Evolutionary conservation across 2,888 invertebrate species (phyloP), one percentile per base, ranked within the genome.

Genomic region (Trypoxylon attenuatum): DNA sequence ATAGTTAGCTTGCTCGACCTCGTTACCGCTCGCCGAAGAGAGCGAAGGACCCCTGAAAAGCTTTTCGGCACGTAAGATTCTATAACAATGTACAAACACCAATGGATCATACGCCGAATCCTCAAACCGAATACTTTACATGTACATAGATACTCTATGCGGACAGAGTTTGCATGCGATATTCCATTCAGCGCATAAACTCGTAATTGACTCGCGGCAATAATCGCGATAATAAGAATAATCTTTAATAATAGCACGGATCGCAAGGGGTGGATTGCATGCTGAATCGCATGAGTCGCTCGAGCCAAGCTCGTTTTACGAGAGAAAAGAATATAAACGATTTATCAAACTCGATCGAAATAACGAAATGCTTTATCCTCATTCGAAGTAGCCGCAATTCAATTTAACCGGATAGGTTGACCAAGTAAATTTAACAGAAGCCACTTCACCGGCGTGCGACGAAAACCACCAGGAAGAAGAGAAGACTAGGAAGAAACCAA

Each of bases 1-100:
- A 78, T 77, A 77, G 79, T 82, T 82, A 82, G 78, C 78, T 69
- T 67, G 61, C 70, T 71, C 77, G 78, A 75, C 76, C 74, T 78
- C 72, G 76, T 77, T 75, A 77, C 71, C 56, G 69, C 67, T 69
- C 63, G 69, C 68, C 69, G 39, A 54, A 42, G 45, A 59, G 54
- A 41, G 23, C 42, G 53, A 61, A 63, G 60, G 41, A 18, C 38
- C 47, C 5, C 58, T 69, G 64, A 56, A 68, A 66, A 70, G 60
- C 33, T 68, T 69, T 70, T 62, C 58, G 62, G 60, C 57, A 66
- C 66, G 51, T 64, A 55, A 50, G 60, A 49, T 52, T 15, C 62
- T 33, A 46, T 60, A 45, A 29, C 41, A 10, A 45, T 42, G 38
- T 49, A 43, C 22, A 22, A 15, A 29, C 8, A 5, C 1, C 13